Evolutionary conservation across 2,888 invertebrate genomes (phyloP).

Genomic region (Paralinhomoeus sp.): DNA sequence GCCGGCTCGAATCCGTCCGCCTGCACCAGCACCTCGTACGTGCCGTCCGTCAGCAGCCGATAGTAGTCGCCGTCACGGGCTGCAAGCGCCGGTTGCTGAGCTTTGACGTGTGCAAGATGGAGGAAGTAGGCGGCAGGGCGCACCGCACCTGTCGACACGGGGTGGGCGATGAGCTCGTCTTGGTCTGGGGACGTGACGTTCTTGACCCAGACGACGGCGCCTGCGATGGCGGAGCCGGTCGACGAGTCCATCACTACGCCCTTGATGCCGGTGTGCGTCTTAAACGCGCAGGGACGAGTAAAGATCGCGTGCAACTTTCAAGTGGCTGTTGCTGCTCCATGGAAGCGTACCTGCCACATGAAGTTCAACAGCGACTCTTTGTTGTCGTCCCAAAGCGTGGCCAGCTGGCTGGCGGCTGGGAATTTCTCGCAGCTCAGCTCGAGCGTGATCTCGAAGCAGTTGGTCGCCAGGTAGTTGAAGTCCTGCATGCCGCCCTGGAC

Average conservation of each 20-base stretch:
- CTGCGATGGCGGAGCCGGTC: conserved; percentile 38
- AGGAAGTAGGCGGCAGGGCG: no score
- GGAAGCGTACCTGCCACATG: conserved; percentile 47
- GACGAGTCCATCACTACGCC: conserved; percentile 38
- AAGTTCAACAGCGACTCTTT: conserved; percentile 47
- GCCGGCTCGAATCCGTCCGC: conserved; percentile 45
- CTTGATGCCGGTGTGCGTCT: conserved; percentile 54
- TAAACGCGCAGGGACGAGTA: conserved; percentile 18
- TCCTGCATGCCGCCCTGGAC: conserved; percentile 45
- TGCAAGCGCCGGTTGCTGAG: no score
- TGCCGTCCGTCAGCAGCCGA: conserved; percentile 51
- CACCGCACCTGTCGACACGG: conserved; percentile 47
- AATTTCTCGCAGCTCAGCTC: conserved; percentile 67
- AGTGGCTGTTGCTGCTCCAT: no score
- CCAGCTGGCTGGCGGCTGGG: conserved; percentile 38
- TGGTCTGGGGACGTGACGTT: conserved; percentile 39
- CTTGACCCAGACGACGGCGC: conserved; percentile 47
- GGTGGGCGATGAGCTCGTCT: conserved; percentile 41
- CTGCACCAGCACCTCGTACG: conserved; percentile 47
- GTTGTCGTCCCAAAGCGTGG: conserved; percentile 53
- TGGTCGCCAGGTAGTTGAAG: conserved; percentile 65
- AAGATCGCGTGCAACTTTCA: no score
- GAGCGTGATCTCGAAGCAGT: conserved; percentile 62
- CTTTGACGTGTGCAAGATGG: no score
- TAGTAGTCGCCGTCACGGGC: conserved; percentile 33